Evolutionary conservation across 2,797 vertebrate species (phyloP).

Genomic region (Hylomyscus alleni): DNA sequence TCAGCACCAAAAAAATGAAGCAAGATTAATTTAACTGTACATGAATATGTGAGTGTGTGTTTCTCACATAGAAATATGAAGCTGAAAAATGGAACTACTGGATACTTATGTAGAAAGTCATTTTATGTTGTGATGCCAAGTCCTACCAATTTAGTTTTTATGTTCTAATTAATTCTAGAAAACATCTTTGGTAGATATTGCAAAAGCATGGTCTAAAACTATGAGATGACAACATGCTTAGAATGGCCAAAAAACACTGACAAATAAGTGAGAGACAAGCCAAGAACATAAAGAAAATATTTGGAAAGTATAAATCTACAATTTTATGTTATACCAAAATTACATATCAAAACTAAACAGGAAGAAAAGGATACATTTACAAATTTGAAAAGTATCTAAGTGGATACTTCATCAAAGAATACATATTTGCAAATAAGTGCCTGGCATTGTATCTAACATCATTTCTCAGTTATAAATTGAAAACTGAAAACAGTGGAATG

Average conservation of each 20-base stretch:
- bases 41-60: not conserved
- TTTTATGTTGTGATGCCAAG: not conserved
- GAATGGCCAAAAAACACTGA: not conserved
- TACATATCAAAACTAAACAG: not conserved
- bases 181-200: not conserved
- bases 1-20: not conserved
- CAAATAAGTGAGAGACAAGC: not conserved
- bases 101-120: not conserved
- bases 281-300: not conserved
- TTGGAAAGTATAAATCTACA: not conserved
- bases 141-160: not conserved
- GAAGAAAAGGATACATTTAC: not conserved
- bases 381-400: not conserved
- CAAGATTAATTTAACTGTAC: not conserved
- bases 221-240: not conserved
- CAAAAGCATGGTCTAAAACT: not conserved
- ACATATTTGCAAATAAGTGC: not conserved
- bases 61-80: not conserved
- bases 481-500: not conserved
- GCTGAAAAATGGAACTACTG: not conserved
- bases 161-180: not conserved
- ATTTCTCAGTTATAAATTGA: conserved; percentile 23
- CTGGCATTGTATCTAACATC: not conserved
- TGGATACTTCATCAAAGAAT: not conserved
- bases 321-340: not conserved